These are phyloP conservation scores for Lindbergichthys nudifrons DNA, from an alignment of 2,797 vertebrate genomes.

Conservation along the genomic window DNA sequence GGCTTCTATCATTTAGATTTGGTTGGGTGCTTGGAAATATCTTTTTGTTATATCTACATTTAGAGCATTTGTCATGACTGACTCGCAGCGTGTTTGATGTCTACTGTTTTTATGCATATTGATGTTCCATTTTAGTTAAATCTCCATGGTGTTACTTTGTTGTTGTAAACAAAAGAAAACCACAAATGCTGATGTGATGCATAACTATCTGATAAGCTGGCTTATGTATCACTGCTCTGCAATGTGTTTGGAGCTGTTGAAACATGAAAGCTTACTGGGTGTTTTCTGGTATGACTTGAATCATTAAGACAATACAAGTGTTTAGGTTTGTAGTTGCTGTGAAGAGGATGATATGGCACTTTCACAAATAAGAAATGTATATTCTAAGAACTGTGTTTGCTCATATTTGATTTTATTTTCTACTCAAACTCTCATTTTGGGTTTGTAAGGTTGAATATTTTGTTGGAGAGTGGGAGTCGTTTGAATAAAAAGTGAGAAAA, in stretches of 20 bases:
- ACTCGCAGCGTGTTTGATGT: constrained; percentile 51
- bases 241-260: constrained; percentile 40
- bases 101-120: constrained; percentile 37
- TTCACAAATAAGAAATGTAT: constrained; percentile 49
- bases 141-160: constrained; percentile 43
- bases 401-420: constrained; percentile 63
- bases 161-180: constrained; percentile 52
- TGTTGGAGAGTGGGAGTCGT: constrained; percentile 31
- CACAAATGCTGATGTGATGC: constrained; percentile 49
- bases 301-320: constrained; percentile 54
- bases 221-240: constrained; percentile 44
- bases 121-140: constrained; percentile 51
- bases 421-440: constrained; percentile 28
- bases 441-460: constrained; percentile 33
- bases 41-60: constrained; percentile 46
- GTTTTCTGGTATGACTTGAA: constrained; percentile 33
- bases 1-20: constrained; percentile 29
- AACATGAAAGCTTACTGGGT: constrained; percentile 36
- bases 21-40: constrained; percentile 28
- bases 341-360: constrained; percentile 58
- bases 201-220: constrained; percentile 52
- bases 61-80: constrained; percentile 45
- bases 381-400: constrained; percentile 57
- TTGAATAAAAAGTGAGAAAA: constrained; percentile 58
- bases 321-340: constrained; percentile 54